Evolutionary conservation across 2,888 invertebrate genomes (phyloP), one percentile per base, ranked within the genome.

Genomic region (Agonopterix subpropinquella): DNA sequence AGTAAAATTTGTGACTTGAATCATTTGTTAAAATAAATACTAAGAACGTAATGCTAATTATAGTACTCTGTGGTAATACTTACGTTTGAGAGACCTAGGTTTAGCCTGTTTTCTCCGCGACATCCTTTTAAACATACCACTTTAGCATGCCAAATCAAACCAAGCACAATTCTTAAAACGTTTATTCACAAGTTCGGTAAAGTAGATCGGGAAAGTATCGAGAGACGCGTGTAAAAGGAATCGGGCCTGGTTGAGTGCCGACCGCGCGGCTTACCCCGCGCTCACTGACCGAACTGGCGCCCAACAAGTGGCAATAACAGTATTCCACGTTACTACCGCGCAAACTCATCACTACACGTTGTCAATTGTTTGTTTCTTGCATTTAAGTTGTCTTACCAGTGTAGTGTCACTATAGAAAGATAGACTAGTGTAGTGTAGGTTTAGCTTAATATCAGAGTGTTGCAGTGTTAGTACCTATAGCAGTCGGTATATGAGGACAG

Each of bases 31-130:
- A 11, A n/a, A 10, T 8, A 4, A 39, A n/a, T n/a, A n/a, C n/a
- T n/a, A n/a, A n/a, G n/a, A n/a, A n/a, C n/a, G n/a, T n/a, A n/a
- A n/a, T n/a, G n/a, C n/a, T n/a, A n/a, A n/a, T n/a, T n/a, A n/a
- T n/a, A n/a, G n/a, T n/a, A n/a, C n/a, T n/a, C n/a, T n/a, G n/a
- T 39, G 10, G 10, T 42, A 39, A 39, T 60, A 89, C 92, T 92
- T 85, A 92, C 92, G 90, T 89, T 92, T 92, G 56, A 92, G 86
- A 54, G 92, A 91, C 67, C 92, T 89, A 58, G 93, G 93, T 68
- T 92, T 92, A 43, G 92, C 92, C 74, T 93, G 93, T 77, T 93
- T 93, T 65, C 92, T 89, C 62, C 93, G 89, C 60, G 93, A 92
- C 93, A 93, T 91, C 57, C 63, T 74, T 56, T 36, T 53, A 15